These are phyloP conservation scores for Trogon melanurus DNA, from an alignment of 2,113 vertebrate species.

Conservation along the genomic window DNA sequence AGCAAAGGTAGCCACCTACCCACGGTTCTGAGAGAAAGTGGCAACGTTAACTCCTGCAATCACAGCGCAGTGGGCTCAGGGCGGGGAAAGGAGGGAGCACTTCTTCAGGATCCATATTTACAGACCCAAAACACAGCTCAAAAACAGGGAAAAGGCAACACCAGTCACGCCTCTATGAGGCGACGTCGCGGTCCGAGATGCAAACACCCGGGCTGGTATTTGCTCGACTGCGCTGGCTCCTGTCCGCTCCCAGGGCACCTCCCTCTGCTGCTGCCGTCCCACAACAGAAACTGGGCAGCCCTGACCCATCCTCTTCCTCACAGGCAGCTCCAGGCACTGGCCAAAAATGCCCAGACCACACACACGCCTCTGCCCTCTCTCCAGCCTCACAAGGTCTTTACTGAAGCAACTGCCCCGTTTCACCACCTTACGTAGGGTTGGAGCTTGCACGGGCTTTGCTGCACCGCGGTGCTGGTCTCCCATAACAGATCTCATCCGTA, in stretches of 20 bases:
- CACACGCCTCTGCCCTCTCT: not conserved
- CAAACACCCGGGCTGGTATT: not conserved
- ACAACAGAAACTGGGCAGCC: not conserved
- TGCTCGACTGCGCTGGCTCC: not conserved
- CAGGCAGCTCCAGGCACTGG: fast-evolving
- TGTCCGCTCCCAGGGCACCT: no score
- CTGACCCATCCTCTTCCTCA: not conserved
- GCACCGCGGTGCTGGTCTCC: not conserved
- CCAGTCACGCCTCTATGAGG: fast-evolving
- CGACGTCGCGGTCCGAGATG: fast-evolving
- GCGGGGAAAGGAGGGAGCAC: not conserved
- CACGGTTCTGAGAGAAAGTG: not conserved
- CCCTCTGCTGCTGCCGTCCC: not conserved
- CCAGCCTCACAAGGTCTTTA: not conserved
- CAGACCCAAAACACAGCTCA: not conserved
- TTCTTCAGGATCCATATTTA: not conserved
- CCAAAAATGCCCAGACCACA: not conserved
- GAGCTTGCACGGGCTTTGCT: not conserved
- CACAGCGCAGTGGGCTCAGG: not conserved
- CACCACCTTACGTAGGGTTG: fast-evolving
- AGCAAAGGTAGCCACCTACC: not conserved
- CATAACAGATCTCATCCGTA: not conserved
- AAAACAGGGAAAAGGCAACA: not conserved
- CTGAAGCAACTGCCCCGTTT: not conserved
- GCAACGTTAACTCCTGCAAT: not conserved